Evolutionary conservation across 2,888 invertebrate genomes (phyloP).

Genomic region (Bimastos eiseni): DNA sequence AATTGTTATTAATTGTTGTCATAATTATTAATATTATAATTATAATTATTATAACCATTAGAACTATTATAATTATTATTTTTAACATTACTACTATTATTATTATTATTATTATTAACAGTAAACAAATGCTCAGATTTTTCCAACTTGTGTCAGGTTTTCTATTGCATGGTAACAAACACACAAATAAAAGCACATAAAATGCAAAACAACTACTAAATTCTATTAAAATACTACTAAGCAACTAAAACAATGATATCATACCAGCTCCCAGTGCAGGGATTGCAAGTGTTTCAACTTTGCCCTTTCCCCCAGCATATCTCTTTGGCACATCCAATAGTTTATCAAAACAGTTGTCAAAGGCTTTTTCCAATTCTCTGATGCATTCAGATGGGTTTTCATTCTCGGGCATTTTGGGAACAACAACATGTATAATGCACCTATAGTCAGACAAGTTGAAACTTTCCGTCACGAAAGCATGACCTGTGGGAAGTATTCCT

Average conservation of each 20-base stretch:
- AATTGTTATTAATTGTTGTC: too few species aligned
- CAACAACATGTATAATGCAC: constrained; percentile 27
- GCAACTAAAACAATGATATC: neutral
- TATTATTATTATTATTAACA: too few species aligned
- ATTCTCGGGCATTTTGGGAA: neutral
- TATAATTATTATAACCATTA: too few species aligned
- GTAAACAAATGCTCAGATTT: neutral
- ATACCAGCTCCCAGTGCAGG: neutral
- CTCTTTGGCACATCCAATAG: neutral
- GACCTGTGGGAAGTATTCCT: neutral
- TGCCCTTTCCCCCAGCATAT: neutral
- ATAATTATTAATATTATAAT: too few species aligned
- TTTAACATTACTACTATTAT: too few species aligned
- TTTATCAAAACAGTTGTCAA: constrained; percentile 22
- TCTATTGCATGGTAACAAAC: neutral
- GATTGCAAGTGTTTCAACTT: neutral
- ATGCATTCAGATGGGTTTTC: neutral
- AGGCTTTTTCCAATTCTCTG: neutral
- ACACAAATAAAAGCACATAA: neutral
- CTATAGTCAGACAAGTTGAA: neutral
- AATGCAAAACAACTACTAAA: neutral
- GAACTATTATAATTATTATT: too few species aligned
- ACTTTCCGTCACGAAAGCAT: neutral
- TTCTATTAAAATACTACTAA: neutral
- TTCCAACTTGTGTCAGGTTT: neutral